phyloP scores from a whole-genome alignment of 2,113 vertebrate genomes.

The Indri indri region DNA sequence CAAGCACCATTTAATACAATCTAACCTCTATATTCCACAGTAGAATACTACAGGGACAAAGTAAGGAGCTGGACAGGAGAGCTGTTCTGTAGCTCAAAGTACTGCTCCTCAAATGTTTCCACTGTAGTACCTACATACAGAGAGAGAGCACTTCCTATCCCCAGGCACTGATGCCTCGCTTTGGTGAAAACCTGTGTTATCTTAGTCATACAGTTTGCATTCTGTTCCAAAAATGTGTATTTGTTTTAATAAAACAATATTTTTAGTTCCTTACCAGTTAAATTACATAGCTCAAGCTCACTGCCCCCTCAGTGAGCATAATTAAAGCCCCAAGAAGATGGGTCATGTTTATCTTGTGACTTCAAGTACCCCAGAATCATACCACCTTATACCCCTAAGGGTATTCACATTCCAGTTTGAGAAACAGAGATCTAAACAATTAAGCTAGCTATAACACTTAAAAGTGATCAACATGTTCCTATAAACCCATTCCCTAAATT shows the following conservation, averaged over 20 bases:
- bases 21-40: neutral
- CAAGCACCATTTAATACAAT: constrained; percentile 6
- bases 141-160: neutral
- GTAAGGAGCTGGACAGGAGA: neutral
- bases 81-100: neutral
- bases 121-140: neutral
- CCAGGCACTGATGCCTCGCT: neutral
- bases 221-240: constrained; percentile 12
- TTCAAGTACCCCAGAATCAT: constrained; percentile 51
- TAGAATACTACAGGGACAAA: neutral
- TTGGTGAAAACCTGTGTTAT: neutral
- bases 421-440: constrained; percentile 59
- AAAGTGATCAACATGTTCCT: constrained; percentile 54
- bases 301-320: constrained; percentile 56
- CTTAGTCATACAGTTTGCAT: neutral
- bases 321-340: constrained; percentile 55
- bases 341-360: constrained; percentile 60
- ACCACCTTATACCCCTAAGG: constrained; percentile 54
- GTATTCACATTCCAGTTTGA: constrained; percentile 66
- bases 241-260: constrained; percentile 39
- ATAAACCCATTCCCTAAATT: constrained; percentile 43
- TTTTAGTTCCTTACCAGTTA: constrained; percentile 56
- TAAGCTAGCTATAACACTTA: constrained; percentile 48
- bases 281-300: constrained; percentile 70
- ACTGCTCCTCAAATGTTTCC: neutral